Evolutionary conservation across 1,140 invertebrate species (phyloP).

Genomic region (Drosophila athabasca): DNA sequence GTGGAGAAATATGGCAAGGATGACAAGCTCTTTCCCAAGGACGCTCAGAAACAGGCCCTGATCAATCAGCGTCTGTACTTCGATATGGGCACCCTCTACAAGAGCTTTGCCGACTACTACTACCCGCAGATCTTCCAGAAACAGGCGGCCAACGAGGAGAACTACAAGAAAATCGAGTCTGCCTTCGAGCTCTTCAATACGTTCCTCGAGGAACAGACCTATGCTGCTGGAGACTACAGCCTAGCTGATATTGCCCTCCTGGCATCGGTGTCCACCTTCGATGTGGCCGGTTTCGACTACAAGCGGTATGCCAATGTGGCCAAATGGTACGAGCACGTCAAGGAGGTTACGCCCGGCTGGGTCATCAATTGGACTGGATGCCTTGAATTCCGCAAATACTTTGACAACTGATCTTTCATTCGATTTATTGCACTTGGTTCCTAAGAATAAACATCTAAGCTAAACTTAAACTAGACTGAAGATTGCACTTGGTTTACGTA

Average conservation of each 20-base stretch:
- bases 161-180: conserved; percentile 86
- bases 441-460: conserved; percentile 45
- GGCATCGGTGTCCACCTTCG: conserved; percentile 87
- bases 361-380: conserved; percentile 86
- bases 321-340: conserved; percentile 89
- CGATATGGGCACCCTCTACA: conserved; percentile 88
- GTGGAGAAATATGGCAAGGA: conserved; percentile 85
- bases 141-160: conserved; percentile 86
- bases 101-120: conserved; percentile 86
- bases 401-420: conserved; percentile 37
- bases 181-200: conserved; percentile 87
- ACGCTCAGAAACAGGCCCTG: conserved; percentile 86
- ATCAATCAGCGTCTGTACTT: conserved; percentile 90
- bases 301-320: conserved; percentile 88
- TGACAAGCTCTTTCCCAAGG: conserved; percentile 87
- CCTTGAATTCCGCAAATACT: conserved; percentile 57
- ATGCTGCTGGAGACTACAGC: conserved; percentile 88
- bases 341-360: conserved; percentile 88
- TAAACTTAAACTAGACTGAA: conserved; percentile 36
- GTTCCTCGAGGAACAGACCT: conserved; percentile 87
- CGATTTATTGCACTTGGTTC: conserved; percentile 69
- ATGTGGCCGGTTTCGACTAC: conserved; percentile 88
- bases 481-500: conserved; percentile 58
- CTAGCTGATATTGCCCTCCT: conserved; percentile 89
- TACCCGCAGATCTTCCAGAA: conserved; percentile 88